Evolutionary conservation across 2,888 invertebrate species (phyloP), one percentile per base, ranked within the genome.

Genomic region (Dione vanillae): DNA sequence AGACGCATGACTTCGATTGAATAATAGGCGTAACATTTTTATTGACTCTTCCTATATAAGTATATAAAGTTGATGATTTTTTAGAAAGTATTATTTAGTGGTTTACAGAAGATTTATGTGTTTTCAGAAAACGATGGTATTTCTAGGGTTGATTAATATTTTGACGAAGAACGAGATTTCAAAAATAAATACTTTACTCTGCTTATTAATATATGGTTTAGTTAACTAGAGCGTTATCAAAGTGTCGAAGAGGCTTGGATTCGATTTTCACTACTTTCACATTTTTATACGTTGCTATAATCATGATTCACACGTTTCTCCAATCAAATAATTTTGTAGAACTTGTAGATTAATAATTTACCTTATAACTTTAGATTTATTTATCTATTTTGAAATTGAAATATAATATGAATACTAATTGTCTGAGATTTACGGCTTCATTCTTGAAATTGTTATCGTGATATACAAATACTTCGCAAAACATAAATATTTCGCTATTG

Each of bases 1-100:
- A 11, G 16, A 64, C 64, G 19, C 49, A 64, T 58, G 56, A 65
- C 52, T 72, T 74, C 74, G 69, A 72, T 72, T 70, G 41, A 52
- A 47, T 67, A 67, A 70, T 72, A 43, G 37, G 47, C 58, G 47
- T 65, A 37, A 20, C 11, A 61, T 59, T 67, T 61, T 69, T 58
- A 62, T 54, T 69, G 62, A 64, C 14, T 52, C 41, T 35, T 16
- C 12, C 16, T 62, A 11, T 49, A 19, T 49, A 49, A 10, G n/a
- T n/a, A 16, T 49, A 19, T 49, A 0, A 19, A 5, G 11, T 19
- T 1, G 10, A 19, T 49, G 19, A 11, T 19, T 19, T 16, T 49
- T 49, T 3, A 1, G 5, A 49, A 11, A 16, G 11, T 19, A 11
- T 49, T 47, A 16, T 9, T n/a, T 47, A 16, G 16, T 47, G 10